phyloP scores from a whole-genome alignment of 2,888 invertebrate species.

The Ophraella communa region DNA sequence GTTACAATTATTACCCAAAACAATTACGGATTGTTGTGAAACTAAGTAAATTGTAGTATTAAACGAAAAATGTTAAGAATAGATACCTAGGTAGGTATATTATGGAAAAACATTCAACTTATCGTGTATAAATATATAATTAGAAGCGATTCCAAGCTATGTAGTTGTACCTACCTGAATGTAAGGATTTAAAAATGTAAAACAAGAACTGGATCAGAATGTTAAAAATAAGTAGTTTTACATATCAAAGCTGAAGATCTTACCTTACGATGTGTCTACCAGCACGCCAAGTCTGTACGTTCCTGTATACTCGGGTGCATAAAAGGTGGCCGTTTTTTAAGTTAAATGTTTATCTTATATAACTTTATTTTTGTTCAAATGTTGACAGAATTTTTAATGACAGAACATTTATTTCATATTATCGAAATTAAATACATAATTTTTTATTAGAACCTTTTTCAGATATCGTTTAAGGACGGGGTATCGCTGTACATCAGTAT shows the following conservation, averaged over 20 bases:
- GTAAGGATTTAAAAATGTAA: neutral
- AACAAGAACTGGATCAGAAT: conserved; percentile 22
- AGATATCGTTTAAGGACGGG: no score
- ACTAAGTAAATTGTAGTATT: neutral
- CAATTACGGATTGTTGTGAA: neutral
- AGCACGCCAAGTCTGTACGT: neutral
- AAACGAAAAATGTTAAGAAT: no score
- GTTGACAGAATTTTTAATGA: no score
- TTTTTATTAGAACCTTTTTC: no score
- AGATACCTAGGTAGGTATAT: no score
- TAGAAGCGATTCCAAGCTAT: neutral
- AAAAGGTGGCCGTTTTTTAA: no score
- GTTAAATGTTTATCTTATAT: no score
- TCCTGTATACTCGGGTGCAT: neutral
- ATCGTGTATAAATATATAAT: neutral
- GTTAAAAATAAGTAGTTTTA: conserved; percentile 11
- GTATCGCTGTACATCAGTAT: no score
- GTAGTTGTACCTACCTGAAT: neutral
- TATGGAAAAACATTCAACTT: neutral
- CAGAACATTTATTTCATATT: no score
- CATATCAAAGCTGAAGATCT: neutral
- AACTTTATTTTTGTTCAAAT: no score
- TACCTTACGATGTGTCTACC: neutral
- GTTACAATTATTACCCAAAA: neutral
- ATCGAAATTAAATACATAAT: no score